Evolutionary conservation across 2,113 vertebrate genomes (phyloP).

Genomic region (Ondatra zibethicus): DNA sequence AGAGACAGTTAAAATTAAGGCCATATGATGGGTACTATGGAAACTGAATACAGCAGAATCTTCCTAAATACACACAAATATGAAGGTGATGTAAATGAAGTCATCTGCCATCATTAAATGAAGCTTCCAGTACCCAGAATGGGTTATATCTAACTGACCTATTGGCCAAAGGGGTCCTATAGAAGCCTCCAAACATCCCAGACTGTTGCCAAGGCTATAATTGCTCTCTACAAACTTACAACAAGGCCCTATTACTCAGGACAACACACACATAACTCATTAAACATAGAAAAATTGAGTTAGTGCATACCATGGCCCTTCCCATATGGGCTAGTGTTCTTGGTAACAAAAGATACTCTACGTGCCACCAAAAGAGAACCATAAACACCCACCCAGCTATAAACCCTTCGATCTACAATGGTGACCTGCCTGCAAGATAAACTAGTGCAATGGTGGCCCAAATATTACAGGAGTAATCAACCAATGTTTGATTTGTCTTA

Average conservation of each 20-base stretch:
- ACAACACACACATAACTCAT: neutral
- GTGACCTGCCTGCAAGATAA: neutral
- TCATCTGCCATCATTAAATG: neutral
- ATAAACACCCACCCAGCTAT: neutral
- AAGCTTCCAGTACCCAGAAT: neutral
- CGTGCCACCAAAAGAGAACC: neutral
- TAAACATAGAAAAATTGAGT: neutral
- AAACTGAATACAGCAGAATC: neutral
- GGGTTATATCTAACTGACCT: neutral
- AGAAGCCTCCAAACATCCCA: neutral
- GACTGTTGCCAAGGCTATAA: neutral
- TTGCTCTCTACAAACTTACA: neutral
- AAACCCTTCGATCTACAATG: neutral
- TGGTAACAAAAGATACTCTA: neutral
- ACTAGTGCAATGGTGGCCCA: neutral
- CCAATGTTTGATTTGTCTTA: neutral
- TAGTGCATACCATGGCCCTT: neutral
- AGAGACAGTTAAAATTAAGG: neutral
- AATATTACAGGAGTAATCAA: neutral
- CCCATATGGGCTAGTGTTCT: neutral
- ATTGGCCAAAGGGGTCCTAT: neutral
- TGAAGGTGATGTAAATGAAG: neutral
- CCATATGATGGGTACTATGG: neutral
- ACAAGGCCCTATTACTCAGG: neutral
- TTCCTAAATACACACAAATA: neutral